A percentile compares a stretch with the other conserved stretches of the same genome.
Conservation (phyloP, 2,797 vertebrate genomes). For the Philypnodon macrostomus region DNA sequence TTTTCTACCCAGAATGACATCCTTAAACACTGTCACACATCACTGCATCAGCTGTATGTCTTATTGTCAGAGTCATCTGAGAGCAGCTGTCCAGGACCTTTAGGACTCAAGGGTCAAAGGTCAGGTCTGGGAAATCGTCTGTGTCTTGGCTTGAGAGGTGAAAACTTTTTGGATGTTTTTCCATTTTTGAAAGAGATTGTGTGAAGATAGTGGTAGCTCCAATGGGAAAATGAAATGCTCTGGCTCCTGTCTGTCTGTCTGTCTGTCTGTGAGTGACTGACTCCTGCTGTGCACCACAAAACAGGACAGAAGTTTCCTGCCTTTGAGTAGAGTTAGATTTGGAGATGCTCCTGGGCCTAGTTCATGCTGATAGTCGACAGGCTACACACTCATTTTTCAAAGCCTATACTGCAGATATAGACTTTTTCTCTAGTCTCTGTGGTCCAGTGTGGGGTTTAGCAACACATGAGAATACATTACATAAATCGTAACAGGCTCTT, state of each 20-base stretch:
- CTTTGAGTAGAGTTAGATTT: not conserved
- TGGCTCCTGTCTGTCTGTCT: conserved; percentile 10
- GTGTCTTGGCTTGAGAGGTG: conserved; percentile 6
- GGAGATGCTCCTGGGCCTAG: conserved; percentile 7
- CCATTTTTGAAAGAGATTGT: not conserved
- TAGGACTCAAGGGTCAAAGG: conserved; percentile 11
- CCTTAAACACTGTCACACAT: too few relatives aligned
- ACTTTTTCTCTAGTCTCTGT: not conserved
- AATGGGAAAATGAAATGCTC: conserved; percentile 7
- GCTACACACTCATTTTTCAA: conserved; percentile 3
- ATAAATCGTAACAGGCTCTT: conserved; percentile 47
- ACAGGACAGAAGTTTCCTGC: not conserved
- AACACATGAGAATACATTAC: conserved; percentile 32
- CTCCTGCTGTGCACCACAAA: conserved; percentile 15
- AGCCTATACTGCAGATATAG: too few relatives aligned
- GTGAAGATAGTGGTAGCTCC: conserved; percentile 8
- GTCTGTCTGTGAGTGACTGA: conserved; percentile 9
- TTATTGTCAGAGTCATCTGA: conserved; percentile 23
- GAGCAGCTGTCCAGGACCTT: conserved; percentile 34
- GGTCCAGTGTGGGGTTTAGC: conserved; percentile 47
- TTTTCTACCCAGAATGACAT: too few relatives aligned
- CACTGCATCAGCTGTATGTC: not conserved
- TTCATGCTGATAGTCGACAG: not conserved
- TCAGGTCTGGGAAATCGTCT: not conserved
- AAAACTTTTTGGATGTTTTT: conserved; percentile 6